Base-by-base conservation (phyloP, 2,888 invertebrate species). In the Syrista parreyssii region DNA sequence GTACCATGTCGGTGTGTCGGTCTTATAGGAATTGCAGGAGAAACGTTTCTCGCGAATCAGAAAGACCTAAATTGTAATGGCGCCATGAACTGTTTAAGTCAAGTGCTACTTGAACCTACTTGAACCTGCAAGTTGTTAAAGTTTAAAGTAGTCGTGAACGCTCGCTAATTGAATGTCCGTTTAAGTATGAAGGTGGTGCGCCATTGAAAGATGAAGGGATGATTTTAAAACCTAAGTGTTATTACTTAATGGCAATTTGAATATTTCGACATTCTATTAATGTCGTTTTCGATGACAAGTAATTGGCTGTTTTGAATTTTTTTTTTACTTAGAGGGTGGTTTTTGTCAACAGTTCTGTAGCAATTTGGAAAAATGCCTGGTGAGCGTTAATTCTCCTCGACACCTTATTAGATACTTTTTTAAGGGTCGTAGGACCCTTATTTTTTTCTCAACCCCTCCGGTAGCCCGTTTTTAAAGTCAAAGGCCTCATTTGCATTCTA, bases 121-220 rank as follows among this genome's bases (percentile, higher is more conserved):
- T 75, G 75, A 82, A 80, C 79, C 77, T 79, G 71, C 81, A 74
- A 81, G 79, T 84, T 84, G 79, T 84, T 85, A 84, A 83, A 83
- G 83, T 82, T 80, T 79, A 78, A 79, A 82, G 79, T 80, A 73
- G 73, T 80, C 83, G 79, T 81, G 83, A 86, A 78, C 76, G 79
- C 34, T 68, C 76, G 80, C 80, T 86, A 84, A 84, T 85, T 84
- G 83, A 79, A 82, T 81, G 80, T 73, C 78, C 79, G 77, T 79
- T 75, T 81, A 68, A 68, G 73, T 71, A 55, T 71, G 75, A 68
- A 33, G 79, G 36, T 34, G n/a, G 55, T 36, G 31, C 72, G 75
- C 73, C 23, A 23, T 55, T 23, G 55, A 55, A 0, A 6, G 9
- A 2, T 1, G 23, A 55, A 55, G 15, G 23, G 23, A 55, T 23